These are phyloP conservation scores for Scaptomyza reducta DNA, from an alignment of 2,888 invertebrate genomes.

Conservation along the genomic window DNA sequence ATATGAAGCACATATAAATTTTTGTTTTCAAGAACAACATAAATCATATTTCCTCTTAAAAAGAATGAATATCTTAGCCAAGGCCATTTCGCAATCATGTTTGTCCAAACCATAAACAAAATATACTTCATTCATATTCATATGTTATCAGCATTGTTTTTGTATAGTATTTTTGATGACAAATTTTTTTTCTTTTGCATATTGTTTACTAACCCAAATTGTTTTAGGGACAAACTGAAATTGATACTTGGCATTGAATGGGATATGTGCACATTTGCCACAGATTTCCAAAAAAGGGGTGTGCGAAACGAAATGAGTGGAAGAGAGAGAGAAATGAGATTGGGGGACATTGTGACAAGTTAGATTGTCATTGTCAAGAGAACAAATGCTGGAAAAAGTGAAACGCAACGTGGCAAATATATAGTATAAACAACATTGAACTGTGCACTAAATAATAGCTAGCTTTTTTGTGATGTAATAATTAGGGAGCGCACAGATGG, in stretches of 20 bases:
- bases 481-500: background rate
- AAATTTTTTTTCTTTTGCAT: slow-evolving; percentile 40
- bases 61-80: no score
- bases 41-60: no score
- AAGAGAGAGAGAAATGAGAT: background rate
- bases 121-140: background rate
- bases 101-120: background rate
- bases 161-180: slow-evolving; percentile 35
- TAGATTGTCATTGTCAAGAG: slow-evolving; percentile 32
- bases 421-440: slow-evolving; percentile 12
- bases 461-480: background rate
- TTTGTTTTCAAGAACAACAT: background rate
- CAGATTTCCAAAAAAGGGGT: slow-evolving; percentile 19
- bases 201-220: slow-evolving; percentile 66
- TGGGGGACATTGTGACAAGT: background rate
- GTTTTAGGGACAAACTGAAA: slow-evolving; percentile 61
- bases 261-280: slow-evolving; percentile 42
- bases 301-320: background rate
- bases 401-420: slow-evolving; percentile 27
- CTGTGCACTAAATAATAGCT: background rate
- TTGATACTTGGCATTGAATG: slow-evolving; percentile 73
- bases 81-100: background rate
- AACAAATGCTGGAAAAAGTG: slow-evolving; percentile 19
- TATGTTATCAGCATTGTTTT: slow-evolving; percentile 18
- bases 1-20: background rate